phyloP scores from a whole-genome alignment of 1,140 invertebrate species.

The Brachionus angularis region DNA sequence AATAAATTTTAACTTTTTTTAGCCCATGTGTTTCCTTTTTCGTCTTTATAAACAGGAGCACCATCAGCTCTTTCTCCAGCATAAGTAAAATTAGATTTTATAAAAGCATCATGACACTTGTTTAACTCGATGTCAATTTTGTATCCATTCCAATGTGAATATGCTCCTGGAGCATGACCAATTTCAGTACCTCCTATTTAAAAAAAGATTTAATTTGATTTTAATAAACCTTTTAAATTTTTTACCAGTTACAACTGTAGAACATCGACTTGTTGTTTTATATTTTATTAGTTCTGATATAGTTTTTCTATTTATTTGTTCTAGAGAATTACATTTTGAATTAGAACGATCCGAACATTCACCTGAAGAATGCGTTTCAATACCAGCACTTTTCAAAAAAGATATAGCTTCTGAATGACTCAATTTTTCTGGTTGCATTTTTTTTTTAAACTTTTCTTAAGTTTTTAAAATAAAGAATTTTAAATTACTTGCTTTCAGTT shows the following conservation, averaged over 20 bases:
- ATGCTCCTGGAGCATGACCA: conserved; percentile 22
- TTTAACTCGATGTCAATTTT: conserved; percentile 39
- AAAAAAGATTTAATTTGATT: too few relatives aligned
- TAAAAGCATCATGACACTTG: not conserved
- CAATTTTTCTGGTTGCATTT: too few relatives aligned
- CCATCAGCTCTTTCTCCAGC: conserved; percentile 36
- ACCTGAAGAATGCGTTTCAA: conserved; percentile 16
- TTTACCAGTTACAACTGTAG: conserved; percentile 6
- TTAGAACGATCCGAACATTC: not conserved
- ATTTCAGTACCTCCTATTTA: conserved; percentile 17
- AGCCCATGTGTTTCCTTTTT: conserved; percentile 22
- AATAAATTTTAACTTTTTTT: too few relatives aligned
- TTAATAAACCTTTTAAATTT: not conserved
- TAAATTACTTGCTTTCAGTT: too few relatives aligned
- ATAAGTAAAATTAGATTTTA: conserved; percentile 22
- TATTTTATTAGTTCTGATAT: conserved; percentile 11
- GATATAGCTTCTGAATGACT: conserved; percentile 3
- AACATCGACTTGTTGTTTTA: conserved; percentile 8
- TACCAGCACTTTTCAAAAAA: conserved; percentile 2
- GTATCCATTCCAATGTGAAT: conserved; percentile 41
- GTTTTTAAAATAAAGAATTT: too few relatives aligned
- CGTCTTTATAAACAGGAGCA: conserved; percentile 13
- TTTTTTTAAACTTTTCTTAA: too few relatives aligned
- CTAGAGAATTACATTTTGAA: conserved; percentile 21
- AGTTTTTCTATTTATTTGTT: conserved; percentile 11